phyloP scores from a whole-genome alignment of 1,140 invertebrate species.

The Musca vetustissima region DNA sequence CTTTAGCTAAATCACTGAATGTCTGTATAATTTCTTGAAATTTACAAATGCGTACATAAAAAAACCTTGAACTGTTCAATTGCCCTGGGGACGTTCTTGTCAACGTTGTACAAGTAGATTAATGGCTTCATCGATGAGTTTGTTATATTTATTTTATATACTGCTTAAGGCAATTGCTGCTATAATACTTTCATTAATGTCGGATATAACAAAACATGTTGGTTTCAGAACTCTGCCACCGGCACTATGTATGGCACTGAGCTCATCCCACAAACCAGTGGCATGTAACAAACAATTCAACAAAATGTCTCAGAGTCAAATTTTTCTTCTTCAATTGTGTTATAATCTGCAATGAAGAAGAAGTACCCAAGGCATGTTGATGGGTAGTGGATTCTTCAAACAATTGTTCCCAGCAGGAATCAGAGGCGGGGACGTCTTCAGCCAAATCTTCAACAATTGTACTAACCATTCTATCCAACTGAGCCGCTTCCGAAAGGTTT shows the following conservation, averaged over 20 bases:
- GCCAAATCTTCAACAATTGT: conserved; percentile 76
- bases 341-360: conserved; percentile 75
- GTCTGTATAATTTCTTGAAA: conserved; percentile 61
- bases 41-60: conserved; percentile 69
- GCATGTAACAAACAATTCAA: conserved; percentile 80
- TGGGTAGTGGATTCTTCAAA: conserved; percentile 32
- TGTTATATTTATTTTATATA: conserved; percentile 37
- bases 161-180: conserved; percentile 64
- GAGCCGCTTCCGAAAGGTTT: conserved; percentile 32
- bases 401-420: conserved; percentile 76
- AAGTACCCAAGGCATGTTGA: conserved; percentile 61
- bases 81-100: conserved; percentile 57
- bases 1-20: conserved; percentile 59
- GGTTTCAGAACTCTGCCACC: conserved; percentile 60
- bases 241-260: conserved; percentile 59
- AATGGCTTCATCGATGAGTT: conserved; percentile 58
- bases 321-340: conserved; percentile 86
- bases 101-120: conserved; percentile 60
- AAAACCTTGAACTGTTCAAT: conserved; percentile 70
- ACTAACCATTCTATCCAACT: conserved; percentile 62
- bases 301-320: conserved; percentile 72
- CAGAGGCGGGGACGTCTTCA: conserved; percentile 84
- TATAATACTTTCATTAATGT: conserved; percentile 77
- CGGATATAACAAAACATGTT: conserved; percentile 68
- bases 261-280: conserved; percentile 70